Conservation (phyloP, 2,113 vertebrate species). For the Cariama cristata region DNA sequence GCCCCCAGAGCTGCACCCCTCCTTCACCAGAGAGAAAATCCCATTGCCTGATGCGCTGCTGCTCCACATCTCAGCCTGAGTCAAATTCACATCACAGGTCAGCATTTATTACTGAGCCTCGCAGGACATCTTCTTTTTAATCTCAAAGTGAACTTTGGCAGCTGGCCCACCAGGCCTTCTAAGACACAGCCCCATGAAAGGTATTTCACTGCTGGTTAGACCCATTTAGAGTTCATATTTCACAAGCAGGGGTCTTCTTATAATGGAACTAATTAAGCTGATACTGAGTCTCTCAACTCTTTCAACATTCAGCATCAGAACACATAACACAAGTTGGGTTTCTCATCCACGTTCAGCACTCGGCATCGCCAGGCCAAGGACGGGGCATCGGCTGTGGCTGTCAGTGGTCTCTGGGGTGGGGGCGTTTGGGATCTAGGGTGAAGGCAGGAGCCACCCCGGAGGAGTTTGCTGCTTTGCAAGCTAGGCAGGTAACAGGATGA, state of each 20-base stretch:
- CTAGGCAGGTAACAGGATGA: fast-evolving
- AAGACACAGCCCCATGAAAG: not conserved
- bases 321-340: fast-evolving
- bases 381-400: fast-evolving
- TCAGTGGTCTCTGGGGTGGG: not conserved
- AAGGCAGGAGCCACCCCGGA: not conserved
- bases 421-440: not conserved
- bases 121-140: not conserved
- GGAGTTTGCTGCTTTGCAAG: not conserved
- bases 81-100: not conserved
- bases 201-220: not conserved
- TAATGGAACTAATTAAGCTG: not conserved
- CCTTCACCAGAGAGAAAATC: not conserved
- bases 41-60: not conserved
- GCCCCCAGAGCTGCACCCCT: not conserved
- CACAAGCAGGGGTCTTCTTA: not conserved
- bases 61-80: not conserved
- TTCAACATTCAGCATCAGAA: fast-evolving
- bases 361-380: not conserved
- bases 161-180: not conserved
- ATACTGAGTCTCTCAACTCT: not conserved
- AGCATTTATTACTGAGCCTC: not conserved
- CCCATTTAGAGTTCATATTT: not conserved
- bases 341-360: not conserved
- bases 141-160: not conserved